phyloP scores from a whole-genome alignment of 2,797 vertebrate genomes.

The Rhinogobio ventralis region DNA sequence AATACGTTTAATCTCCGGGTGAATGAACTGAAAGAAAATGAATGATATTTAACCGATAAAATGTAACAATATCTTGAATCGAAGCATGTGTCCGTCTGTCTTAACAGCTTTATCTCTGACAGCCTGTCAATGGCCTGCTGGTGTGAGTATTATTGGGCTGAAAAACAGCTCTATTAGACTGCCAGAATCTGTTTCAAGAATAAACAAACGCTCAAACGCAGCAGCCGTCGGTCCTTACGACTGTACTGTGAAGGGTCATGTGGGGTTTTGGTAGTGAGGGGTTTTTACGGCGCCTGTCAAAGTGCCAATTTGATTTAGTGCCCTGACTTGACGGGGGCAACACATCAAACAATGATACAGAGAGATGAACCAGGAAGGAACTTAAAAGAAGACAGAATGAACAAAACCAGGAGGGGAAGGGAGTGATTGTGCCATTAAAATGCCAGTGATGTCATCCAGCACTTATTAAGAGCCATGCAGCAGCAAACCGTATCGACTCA shows the following conservation, averaged over 20 bases:
- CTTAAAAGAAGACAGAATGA: constrained; percentile 8
- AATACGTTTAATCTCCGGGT: neutral
- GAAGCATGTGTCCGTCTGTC: constrained; percentile 10
- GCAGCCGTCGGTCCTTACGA: neutral
- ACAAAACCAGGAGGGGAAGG: constrained; percentile 23
- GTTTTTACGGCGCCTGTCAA: constrained; percentile 49
- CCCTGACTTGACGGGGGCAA: constrained; percentile 42
- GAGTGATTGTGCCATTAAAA: constrained; percentile 55
- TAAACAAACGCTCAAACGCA: constrained; percentile 23
- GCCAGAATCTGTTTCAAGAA: constrained; percentile 30
- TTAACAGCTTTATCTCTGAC: constrained; percentile 28
- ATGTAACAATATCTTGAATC: constrained; percentile 2
- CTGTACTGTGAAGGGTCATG: constrained; percentile 45
- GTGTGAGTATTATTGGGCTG: constrained; percentile 55
- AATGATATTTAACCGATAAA: constrained; percentile 33
- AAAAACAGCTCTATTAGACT: constrained; percentile 55
- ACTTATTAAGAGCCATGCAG: constrained; percentile 38
- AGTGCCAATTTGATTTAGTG: constrained; percentile 53
- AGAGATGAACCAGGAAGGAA: constrained; percentile 24
- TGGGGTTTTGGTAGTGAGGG: constrained; percentile 32
- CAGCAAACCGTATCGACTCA: constrained; percentile 43
- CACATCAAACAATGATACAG: constrained; percentile 42
- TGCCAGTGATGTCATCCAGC: constrained; percentile 57
- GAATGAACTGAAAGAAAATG: neutral
- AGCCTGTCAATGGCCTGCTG: constrained; percentile 42